These are phyloP conservation scores for Heterochromis multidens DNA, from an alignment of 2,113 vertebrate species.

Conservation along the genomic window DNA sequence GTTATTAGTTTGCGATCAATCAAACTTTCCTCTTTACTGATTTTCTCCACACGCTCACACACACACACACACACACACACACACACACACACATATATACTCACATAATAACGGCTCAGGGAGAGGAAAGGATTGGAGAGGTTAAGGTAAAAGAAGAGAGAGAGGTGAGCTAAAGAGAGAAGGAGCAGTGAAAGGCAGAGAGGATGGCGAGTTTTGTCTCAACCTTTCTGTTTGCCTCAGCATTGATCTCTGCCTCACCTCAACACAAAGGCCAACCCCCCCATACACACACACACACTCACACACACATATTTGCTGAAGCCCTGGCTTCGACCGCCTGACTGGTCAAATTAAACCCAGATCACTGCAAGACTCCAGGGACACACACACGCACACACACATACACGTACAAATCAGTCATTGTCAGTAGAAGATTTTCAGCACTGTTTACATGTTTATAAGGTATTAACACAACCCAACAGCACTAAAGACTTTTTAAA, in stretches of 20 bases:
- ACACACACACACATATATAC: neutral
- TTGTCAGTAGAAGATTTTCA: neutral
- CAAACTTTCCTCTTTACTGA: constrained; percentile 24
- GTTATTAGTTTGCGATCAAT: constrained; percentile 57
- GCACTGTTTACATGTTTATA: neutral
- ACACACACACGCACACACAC: constrained; percentile 1
- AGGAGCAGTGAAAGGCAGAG: constrained; percentile 13
- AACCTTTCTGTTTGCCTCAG: constrained; percentile 63
- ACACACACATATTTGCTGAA: constrained; percentile 45
- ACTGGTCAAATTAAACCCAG: constrained; percentile 76
- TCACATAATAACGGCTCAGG: neutral
- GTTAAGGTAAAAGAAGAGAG: neutral
- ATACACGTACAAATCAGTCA: neutral
- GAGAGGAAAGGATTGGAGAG: neutral
- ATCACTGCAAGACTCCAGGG: constrained; percentile 55
- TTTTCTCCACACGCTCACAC: neutral
- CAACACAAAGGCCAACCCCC: constrained; percentile 45
- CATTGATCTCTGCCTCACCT: constrained; percentile 67
- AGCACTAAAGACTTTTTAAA: neutral
- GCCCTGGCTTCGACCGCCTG: constrained; percentile 59
- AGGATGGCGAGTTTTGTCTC: constrained; percentile 30
- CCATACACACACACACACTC: constrained; percentile 16
- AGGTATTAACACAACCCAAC: neutral
- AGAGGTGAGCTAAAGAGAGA: neutral
- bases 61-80: neutral